Evolutionary conservation across 92 coral and sea anemone genomes (phyloP).

Genomic region (Epizoanthus illoricatus): DNA sequence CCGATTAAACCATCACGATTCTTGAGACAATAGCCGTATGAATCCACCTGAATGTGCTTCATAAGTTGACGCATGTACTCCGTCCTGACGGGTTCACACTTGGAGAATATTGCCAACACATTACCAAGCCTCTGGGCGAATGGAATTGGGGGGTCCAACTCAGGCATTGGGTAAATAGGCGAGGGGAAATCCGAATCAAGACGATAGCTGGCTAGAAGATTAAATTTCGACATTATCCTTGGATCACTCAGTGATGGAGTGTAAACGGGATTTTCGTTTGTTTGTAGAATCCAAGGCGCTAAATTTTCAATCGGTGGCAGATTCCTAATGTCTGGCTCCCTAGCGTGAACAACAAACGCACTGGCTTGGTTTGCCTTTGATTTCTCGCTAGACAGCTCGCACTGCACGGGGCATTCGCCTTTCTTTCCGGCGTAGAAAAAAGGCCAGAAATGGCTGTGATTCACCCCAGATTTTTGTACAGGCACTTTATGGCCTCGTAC

Average conservation of each 20-base stretch:
- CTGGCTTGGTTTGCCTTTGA: conserved; percentile 80
- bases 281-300: conserved; percentile 94
- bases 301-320: conserved; percentile 88
- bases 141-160: conserved; percentile 71
- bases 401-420: conserved; percentile 84
- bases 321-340: conserved; percentile 82
- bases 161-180: conserved; percentile 87
- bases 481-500: conserved; percentile 81
- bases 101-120: conserved; percentile 75
- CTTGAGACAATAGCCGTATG: conserved; percentile 81
- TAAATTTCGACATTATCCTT: conserved; percentile 79
- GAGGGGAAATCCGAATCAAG: conserved; percentile 97
- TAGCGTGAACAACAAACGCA: conserved; percentile 91
- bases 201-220: conserved; percentile 77
- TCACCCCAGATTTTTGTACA: conserved; percentile 73
- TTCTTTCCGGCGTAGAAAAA: conserved; percentile 92
- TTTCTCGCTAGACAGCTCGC: conserved; percentile 83
- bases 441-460: conserved; percentile 94
- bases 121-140: conserved; percentile 73
- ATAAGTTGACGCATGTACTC: conserved; percentile 81
- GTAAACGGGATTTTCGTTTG: conserved; percentile 91
- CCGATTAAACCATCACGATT: conserved; percentile 81
- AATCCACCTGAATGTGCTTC: conserved; percentile 80
- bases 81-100: conserved; percentile 93
- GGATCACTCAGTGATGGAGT: conserved; percentile 75